Percentiles rank a stretch among this genome's conserved stretches.
Evolutionary conservation across 2,113 vertebrate species (phyloP).

Genomic region (Coreoperca whiteheadi): DNA sequence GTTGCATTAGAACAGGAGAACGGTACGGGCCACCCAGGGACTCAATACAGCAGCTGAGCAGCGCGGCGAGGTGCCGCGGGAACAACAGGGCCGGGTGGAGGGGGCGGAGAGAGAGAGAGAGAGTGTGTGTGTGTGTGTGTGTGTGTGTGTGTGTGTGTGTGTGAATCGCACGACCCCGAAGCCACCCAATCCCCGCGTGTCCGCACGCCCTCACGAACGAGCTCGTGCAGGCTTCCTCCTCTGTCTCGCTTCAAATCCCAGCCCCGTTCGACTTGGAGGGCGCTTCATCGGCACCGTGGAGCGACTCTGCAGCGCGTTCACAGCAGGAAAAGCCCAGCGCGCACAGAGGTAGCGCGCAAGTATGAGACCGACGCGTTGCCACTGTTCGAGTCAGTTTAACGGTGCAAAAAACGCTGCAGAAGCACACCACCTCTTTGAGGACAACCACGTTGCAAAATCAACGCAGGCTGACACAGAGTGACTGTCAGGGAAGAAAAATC

Average conservation of each 20-base stretch:
- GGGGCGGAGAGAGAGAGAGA: not conserved
- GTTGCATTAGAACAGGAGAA: conserved; percentile 61
- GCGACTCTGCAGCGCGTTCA: not conserved
- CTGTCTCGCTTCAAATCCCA: not conserved
- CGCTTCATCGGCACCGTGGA: not conserved
- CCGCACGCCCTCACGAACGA: not conserved
- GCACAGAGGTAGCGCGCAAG: not conserved
- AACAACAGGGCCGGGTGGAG: conserved; percentile 18
- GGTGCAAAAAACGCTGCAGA: not conserved
- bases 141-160: conserved; percentile 47
- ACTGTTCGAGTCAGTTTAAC: not conserved
- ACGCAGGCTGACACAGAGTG: not conserved
- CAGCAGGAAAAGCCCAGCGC: not conserved
- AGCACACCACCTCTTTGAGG: not conserved
- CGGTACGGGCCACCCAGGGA: conserved; percentile 69
- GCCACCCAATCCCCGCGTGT: conserved; percentile 51
- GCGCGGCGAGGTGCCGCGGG: conserved; percentile 38
- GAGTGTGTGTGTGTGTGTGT: conserved; percentile 19
- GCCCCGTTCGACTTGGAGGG: not conserved
- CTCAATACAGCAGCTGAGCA: conserved; percentile 46
- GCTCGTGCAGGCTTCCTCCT: not conserved
- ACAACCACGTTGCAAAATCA: not conserved
- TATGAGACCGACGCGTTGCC: not conserved
- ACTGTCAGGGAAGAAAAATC: not conserved
- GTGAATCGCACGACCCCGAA: conserved; percentile 22